These are phyloP conservation scores for Brachyptera putata DNA, from an alignment of 2,888 invertebrate genomes.

Conservation along the genomic window DNA sequence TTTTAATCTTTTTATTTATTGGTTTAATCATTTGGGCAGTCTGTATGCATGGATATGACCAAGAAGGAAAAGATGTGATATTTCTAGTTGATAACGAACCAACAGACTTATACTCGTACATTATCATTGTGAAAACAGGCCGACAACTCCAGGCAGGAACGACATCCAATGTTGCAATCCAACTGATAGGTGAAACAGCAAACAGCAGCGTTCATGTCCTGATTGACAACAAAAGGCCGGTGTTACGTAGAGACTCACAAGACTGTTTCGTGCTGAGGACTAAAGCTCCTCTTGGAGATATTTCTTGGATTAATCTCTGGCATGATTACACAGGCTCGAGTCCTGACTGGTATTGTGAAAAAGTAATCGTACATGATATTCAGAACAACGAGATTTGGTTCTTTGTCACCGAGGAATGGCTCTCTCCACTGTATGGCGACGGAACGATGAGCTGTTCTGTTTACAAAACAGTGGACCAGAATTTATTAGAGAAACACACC, in stretches of 20 bases:
- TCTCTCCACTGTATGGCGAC: slow-evolving; percentile 2
- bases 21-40: too few species aligned
- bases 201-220: slow-evolving; percentile 6
- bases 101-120: slow-evolving; percentile 27
- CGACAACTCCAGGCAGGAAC: slow-evolving; percentile 32
- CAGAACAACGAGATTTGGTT: background rate
- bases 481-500: background rate
- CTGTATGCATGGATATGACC: background rate
- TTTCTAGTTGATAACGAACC: background rate
- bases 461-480: background rate
- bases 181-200: slow-evolving; percentile 31
- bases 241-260: background rate
- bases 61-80: background rate
- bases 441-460: slow-evolving; percentile 3
- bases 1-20: too few species aligned
- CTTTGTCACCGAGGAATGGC: slow-evolving; percentile 17
- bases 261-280: slow-evolving; percentile 22
- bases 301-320: slow-evolving; percentile 19
- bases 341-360: slow-evolving; percentile 31
- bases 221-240: background rate
- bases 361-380: slow-evolving; percentile 28
- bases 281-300: slow-evolving; percentile 1
- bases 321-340: slow-evolving; percentile 16
- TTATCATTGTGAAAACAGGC: slow-evolving; percentile 36
- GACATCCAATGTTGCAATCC: slow-evolving; percentile 35